Evolutionary conservation across 2,797 vertebrate genomes (phyloP).

Genomic region (Vireo griseus): DNA sequence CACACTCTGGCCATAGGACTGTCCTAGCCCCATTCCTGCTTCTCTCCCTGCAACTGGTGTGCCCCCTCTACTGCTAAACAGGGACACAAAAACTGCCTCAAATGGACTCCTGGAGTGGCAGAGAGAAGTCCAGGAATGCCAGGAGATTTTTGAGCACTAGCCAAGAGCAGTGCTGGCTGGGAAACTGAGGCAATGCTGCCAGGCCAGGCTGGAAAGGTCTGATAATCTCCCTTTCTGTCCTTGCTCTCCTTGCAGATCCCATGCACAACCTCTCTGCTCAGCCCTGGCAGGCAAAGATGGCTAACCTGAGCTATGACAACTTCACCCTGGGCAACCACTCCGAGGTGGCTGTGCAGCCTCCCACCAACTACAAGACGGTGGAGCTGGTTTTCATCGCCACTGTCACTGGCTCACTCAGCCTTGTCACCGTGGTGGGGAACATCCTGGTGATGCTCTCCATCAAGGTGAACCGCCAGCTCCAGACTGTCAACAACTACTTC

Average conservation of each 20-base stretch:
- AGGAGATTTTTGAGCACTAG: not conserved
- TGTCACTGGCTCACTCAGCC: conserved; percentile 93
- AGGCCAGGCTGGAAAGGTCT: not conserved
- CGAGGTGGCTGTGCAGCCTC: conserved; percentile 46
- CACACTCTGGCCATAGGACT: not conserved
- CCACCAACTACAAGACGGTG: conserved; percentile 85
- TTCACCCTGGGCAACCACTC: conserved; percentile 79
- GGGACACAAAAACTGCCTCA: not conserved
- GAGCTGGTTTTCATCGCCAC: conserved; percentile 96
- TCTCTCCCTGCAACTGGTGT: not conserved
- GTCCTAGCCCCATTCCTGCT: not conserved
- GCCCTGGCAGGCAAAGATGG: conserved; percentile 72
- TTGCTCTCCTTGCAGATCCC: conserved; percentile 1
- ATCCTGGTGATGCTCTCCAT: conserved; percentile 98
- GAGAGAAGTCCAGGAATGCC: not conserved
- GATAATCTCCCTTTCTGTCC: conserved; percentile 13
- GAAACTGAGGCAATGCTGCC: not conserved
- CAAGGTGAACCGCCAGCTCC: conserved; percentile 96
- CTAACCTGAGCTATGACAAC: conserved; percentile 76
- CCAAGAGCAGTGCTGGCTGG: not conserved
- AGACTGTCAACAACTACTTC: conserved; percentile 99
- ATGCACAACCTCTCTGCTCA: conserved; percentile 65
- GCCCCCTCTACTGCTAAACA: not conserved
- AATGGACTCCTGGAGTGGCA: not conserved
- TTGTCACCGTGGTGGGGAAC: conserved; percentile 96